Evolutionary conservation across 2,113 vertebrate species (phyloP), one percentile per base, ranked within the genome.

Genomic region (Dasyornis broadbenti): DNA sequence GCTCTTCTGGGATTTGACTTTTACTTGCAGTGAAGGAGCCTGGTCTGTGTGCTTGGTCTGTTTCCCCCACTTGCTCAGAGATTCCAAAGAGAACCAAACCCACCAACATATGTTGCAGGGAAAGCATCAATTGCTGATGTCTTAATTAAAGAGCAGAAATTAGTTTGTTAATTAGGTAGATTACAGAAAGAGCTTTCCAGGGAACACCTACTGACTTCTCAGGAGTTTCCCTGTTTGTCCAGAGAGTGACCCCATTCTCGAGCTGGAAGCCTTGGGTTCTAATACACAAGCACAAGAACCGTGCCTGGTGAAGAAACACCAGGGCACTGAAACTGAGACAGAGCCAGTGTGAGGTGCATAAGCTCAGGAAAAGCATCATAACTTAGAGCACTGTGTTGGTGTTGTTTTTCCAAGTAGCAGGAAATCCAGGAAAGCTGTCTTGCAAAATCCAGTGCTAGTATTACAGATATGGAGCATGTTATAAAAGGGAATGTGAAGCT

Each of bases 281-380:
- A 13, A 44, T 9, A 27, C 21, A 26, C 15, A 49, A 54, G 27
- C 2, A 1, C 6, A 2, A 69, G 37, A 22, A 1, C 2, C 0
- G 0, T 8, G n/a, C 17, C 10, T n/a, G 9, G 15, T 35, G 31
- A 70, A 39, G 69, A 8, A 78, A 17, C 7, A 68, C 3, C 18
- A 23, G 37, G 45, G 13, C 13, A 5, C 20, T 56, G 37, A 40
- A 49, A 33, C 1, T 10, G n/a, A 30, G 61, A 6, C 27, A 27
- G 27, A 68, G 52, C 20, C 11, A 15, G 11, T 3, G 35, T 19
- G 23, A 26, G n/a, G 31, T 26, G 33, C 28, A 2, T 0, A 2
- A 84, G 19, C 44, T 40, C 39, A 13, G 37, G 18, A n/a, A 40
- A 76, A 35, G 1, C 8, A 19, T 15, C 15, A 2, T 0, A 3